A percentile compares a stretch with the other conserved stretches of the same genome.
phyloP scores from a whole-genome alignment of 2,888 invertebrate genomes.

The Epinotia brunnichana region DNA sequence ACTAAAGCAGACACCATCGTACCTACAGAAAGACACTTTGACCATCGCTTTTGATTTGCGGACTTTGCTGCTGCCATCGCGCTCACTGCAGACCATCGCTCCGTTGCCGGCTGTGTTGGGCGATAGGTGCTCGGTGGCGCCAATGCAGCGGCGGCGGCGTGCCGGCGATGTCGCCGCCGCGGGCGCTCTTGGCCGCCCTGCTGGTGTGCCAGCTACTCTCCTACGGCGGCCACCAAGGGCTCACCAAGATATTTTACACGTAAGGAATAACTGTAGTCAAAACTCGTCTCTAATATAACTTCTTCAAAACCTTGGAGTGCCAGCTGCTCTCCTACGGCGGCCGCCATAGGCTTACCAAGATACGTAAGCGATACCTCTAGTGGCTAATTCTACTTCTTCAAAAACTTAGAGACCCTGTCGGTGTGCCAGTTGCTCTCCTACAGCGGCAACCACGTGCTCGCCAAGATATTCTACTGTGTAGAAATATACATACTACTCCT shows the following conservation, averaged over 20 bases:
- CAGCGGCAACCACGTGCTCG: too few species aligned
- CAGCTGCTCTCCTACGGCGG: too few species aligned
- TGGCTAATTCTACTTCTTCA: too few species aligned
- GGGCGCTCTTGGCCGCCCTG: slow-evolving; percentile 79
- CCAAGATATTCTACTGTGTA: too few species aligned
- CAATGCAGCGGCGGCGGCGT: slow-evolving; percentile 81
- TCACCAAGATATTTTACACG: slow-evolving; percentile 82
- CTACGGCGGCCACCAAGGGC: slow-evolving; percentile 82
- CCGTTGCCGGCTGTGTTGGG: slow-evolving; percentile 53
- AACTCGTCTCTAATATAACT: too few species aligned
- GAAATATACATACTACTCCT: too few species aligned
- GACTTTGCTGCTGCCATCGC: neutral
- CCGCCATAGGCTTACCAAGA: too few species aligned
- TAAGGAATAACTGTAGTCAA: too few species aligned
- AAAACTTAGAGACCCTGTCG: too few species aligned
- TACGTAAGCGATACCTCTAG: too few species aligned
- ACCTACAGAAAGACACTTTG: neutral
- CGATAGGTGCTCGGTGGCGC: slow-evolving; percentile 72
- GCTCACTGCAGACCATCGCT: neutral
- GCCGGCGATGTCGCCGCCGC: slow-evolving; percentile 77
- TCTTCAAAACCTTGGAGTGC: too few species aligned
- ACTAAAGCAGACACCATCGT: neutral
- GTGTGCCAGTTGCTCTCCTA: too few species aligned
- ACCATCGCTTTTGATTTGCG: neutral
- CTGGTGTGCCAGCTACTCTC: slow-evolving; percentile 79